Evolutionary conservation across 2,113 vertebrate species (phyloP), one percentile per base, ranked within the genome.

Genomic region (Toxostoma redivivum): DNA sequence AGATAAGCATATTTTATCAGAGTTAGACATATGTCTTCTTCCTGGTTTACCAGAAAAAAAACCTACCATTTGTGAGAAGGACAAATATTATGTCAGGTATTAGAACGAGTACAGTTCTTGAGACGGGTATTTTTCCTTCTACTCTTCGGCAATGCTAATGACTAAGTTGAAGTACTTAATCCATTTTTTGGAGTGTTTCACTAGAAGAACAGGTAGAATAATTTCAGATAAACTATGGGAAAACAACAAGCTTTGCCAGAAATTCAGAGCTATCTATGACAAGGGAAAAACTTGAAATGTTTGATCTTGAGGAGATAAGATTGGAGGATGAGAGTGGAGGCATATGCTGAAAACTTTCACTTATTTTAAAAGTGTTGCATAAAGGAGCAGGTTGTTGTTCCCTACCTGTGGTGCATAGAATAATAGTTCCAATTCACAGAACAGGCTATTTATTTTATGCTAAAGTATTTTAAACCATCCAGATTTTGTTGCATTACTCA

Each of bases 81-180:
- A 25, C 27, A 69, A 64, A 14, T 58, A 37, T 44, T 58, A 18
- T 20, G 8, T 40, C 1, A 3, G 40, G 53, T 72, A 69, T 31
- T 48, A 67, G 61, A 17, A 76, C 0, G 2, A 64, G 8, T 56
- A 31, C 3, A n/a, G 10, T 65, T 69, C 1, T 1, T 51, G 23
- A 85, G 11, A 56, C 47, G 4, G 35, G 12, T 54, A 23, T 38
- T 71, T 88, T 76, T 65, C 6, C 12, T 58, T 86, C 37, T 69
- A 11, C 6, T 82, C 27, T 54, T 88, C 37, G 80, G 31, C 28
- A 72, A 25, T 28, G 11, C 25, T 64, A 82, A 42, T 42, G 11
- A 50, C 31, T 82, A 48, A 56, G 21, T 21, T 54, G 53, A 71
- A 83, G 24, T 53, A n/a, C 3, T 60, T 72, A 15, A 57, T 47